phyloP scores from a whole-genome alignment of 2,888 invertebrate genomes.

The Stenotaenia linearis region DNA sequence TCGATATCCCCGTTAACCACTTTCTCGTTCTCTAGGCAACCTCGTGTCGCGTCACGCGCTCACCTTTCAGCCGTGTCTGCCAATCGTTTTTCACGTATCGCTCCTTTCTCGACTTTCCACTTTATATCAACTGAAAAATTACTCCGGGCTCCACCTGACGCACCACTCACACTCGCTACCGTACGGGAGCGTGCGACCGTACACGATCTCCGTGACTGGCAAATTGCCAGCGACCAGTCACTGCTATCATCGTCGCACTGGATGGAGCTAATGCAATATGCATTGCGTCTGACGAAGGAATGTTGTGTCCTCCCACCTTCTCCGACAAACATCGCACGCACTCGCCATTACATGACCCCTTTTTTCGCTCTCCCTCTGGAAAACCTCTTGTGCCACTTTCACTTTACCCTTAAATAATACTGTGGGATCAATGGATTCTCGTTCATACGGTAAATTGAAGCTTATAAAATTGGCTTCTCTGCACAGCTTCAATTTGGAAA shows the following conservation, averaged over 20 bases:
- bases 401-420: background rate
- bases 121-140: background rate
- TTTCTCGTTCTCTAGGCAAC: conserved; percentile 11
- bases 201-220: conserved; percentile 9
- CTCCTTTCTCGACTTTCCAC: no score
- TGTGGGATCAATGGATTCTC: background rate
- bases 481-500: background rate
- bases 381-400: background rate
- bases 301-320: background rate
- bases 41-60: background rate
- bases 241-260: background rate
- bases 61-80: background rate
- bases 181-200: background rate
- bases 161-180: background rate
- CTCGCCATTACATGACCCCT: background rate
- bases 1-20: background rate
- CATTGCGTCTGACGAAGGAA: background rate
- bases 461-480: no score
- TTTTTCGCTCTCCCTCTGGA: background rate
- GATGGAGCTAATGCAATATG: conserved; percentile 2
- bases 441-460: background rate
- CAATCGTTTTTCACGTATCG: no score
- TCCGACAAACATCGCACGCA: background rate
- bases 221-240: background rate
- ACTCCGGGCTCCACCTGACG: background rate